These are phyloP conservation scores for Ladona fulva DNA, from an alignment of 1,140 invertebrate genomes.

Conservation along the genomic window DNA sequence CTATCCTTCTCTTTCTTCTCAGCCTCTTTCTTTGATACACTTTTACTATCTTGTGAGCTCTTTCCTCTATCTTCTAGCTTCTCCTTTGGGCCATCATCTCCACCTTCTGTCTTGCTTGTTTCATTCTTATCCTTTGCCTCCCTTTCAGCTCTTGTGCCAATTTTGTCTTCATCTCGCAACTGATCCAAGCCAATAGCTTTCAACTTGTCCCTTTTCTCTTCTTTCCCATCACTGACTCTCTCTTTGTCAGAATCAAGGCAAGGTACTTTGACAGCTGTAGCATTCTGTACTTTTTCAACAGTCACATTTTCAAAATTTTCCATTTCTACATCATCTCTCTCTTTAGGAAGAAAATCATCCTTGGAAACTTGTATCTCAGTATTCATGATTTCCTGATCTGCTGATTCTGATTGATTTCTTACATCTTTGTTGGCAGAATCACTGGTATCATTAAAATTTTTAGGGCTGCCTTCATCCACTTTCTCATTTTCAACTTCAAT, in stretches of 20 bases:
- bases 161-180: not conserved
- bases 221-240: not conserved
- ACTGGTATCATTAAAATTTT: too few species aligned
- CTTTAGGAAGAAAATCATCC: not conserved
- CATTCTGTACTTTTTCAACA: too few species aligned
- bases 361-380: too few species aligned
- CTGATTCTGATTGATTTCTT: too few species aligned
- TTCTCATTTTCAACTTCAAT: too few species aligned
- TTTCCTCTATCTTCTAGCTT: not conserved
- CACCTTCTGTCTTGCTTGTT: not conserved
- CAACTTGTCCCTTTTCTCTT: not conserved
- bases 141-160: not conserved
- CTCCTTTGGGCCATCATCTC: not conserved
- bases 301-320: not conserved
- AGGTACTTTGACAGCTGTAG: too few species aligned
- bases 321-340: not conserved
- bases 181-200: not conserved
- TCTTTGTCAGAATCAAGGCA: too few species aligned
- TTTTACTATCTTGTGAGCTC: slow-evolving; percentile 8
- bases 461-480: too few species aligned
- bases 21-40: not conserved
- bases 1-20: slow-evolving; percentile 14
- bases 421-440: too few species aligned
- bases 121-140: not conserved
- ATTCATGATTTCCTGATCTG: too few species aligned